phyloP scores from a whole-genome alignment of 2,113 vertebrate species.

The Ahaetulla prasina region DNA sequence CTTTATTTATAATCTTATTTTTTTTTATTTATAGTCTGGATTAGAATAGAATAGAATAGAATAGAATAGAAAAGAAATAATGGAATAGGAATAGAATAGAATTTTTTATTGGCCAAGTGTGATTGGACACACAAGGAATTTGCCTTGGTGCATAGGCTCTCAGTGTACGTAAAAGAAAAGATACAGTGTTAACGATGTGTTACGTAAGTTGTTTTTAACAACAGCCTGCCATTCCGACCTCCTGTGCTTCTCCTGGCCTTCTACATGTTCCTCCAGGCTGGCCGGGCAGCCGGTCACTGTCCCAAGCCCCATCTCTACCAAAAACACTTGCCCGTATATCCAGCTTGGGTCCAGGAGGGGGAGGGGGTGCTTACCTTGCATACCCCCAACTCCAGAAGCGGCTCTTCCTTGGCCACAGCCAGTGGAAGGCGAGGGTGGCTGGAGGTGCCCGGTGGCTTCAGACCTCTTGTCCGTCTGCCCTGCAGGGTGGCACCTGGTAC shows the following conservation, averaged over 20 bases:
- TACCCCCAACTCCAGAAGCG: background rate
- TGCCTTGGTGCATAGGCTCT: too few relatives aligned
- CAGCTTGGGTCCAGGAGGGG: background rate
- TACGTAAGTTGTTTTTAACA: background rate
- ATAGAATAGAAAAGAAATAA: too few relatives aligned
- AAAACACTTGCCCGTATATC: background rate
- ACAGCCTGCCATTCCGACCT: background rate
- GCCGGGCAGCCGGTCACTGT: background rate
- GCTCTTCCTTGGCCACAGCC: background rate
- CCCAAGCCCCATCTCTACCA: background rate
- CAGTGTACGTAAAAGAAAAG: too few relatives aligned
- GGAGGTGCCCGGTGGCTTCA: background rate
- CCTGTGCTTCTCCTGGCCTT: background rate
- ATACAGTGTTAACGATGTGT: background rate
- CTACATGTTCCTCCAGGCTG: background rate
- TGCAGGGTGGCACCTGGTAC: constrained; percentile 88
- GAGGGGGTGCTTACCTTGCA: background rate
- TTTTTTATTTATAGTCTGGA: too few relatives aligned
- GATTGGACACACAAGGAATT: too few relatives aligned
- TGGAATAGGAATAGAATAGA: too few relatives aligned
- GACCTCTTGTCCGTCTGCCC: background rate
- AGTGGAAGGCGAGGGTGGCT: background rate
- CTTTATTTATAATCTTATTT: too few relatives aligned
- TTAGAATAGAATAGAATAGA: too few relatives aligned
- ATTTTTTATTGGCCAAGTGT: too few relatives aligned